Evolutionary conservation across 2,797 vertebrate species (phyloP).

Genomic region (Orestias chungarensis): DNA sequence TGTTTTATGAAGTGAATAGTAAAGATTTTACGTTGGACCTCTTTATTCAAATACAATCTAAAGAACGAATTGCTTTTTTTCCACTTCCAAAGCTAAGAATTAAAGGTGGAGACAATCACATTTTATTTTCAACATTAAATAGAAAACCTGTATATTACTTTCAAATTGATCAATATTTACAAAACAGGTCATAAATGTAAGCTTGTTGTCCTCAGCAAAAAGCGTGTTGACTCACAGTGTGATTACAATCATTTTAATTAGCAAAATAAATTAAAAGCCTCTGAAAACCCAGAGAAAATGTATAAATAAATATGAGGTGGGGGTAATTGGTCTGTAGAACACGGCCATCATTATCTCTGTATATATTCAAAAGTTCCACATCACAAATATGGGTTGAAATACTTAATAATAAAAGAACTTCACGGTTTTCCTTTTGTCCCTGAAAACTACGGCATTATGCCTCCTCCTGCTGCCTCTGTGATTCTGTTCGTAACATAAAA

Average conservation of each 20-base stretch:
- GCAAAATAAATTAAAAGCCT: background rate
- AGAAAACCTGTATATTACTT: background rate
- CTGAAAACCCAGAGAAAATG: background rate
- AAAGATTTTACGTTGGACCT: background rate
- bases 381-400: conserved; percentile 9
- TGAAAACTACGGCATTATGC: background rate
- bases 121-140: background rate
- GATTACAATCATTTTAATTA: conserved; percentile 27
- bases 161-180: background rate
- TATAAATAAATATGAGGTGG: conserved; percentile 15
- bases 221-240: conserved; percentile 29
- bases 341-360: conserved; percentile 32
- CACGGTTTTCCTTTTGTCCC: conserved; percentile 1
- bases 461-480: conserved; percentile 8
- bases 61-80: background rate
- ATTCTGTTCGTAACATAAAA: conserved; percentile 34
- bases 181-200: background rate
- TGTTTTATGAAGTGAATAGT: background rate
- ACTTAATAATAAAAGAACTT: conserved; percentile 32
- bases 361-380: conserved; percentile 27
- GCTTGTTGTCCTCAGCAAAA: background rate
- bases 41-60: background rate
- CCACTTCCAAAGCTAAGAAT: background rate
- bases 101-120: background rate
- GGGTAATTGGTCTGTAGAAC: conserved; percentile 16